Evolutionary conservation across 35 echinoderm and acorn worm species (phyloP), one percentile per base, ranked within the genome.

Genomic region (Ptychodera flava): DNA sequence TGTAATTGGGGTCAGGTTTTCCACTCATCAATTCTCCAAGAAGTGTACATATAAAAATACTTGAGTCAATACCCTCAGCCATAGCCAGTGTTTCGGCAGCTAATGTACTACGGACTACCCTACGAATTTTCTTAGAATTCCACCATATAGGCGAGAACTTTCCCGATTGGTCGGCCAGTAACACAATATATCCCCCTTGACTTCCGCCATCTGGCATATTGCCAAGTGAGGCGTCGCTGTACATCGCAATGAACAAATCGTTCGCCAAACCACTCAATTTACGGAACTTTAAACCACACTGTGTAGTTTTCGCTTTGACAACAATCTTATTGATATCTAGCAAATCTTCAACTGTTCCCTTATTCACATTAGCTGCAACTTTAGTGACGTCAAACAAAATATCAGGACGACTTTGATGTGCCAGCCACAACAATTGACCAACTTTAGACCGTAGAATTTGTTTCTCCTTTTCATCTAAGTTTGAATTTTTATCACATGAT

Each of bases 141-240:
- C 88, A 83, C 38, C 80, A 82, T 30, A 89, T 28, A 32, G 88
- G 81, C 37, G 88, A 89, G 31, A 89, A 76, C 16, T 30, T 45
- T 15, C 88, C 88, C 15, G 88, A 84, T 12, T 90, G 37, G 31
- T 76, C 52, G 31, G 75, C 88, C 15, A 90, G 64, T 32, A 90
- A 78, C 15, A 84, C 77, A 30, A 90, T 77, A 90, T 84, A 90
- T 22, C 88, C 88, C 28, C 88, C 88, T 78, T 84, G 88, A 78
- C 88, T 90, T 32, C 81, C 82, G 30, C 88, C 88, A 90, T 90
- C 33, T 0, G 88, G 88, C 88, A 90, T 90, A 80, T 90, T 90
- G 33, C 81, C 88, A 36, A 90, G 77, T 77, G 82, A 77, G 22
- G 83, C 88, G 85, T 90, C 88, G 79, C 88, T 78, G 16, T 85